Conservation (phyloP, 2,888 invertebrate species). For the Imbricaverruca yamaguchii region DNA sequence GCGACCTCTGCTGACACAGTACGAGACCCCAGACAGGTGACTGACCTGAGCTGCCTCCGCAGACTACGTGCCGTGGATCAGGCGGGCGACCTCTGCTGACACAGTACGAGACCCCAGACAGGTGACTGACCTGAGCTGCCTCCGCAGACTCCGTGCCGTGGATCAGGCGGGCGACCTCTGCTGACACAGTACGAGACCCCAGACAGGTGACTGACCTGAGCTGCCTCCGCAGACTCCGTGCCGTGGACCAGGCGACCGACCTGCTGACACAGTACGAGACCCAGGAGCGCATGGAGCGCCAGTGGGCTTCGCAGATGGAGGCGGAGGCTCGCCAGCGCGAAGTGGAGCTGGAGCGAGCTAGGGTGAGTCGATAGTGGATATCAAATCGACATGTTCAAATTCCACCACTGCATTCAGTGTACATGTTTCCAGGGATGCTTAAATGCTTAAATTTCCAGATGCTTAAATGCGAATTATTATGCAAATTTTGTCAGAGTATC, state of each 20-base stretch:
- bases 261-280: constrained; percentile 18
- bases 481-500: too few species aligned
- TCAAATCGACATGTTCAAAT: too few species aligned
- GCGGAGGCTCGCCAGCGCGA: not conserved
- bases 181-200: constrained; percentile 10
- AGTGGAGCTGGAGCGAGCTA: not conserved
- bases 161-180: constrained; percentile 20
- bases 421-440: too few species aligned
- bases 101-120: constrained; percentile 15
- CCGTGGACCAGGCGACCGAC: constrained; percentile 19
- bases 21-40: constrained; percentile 15
- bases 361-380: not conserved
- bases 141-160: not conserved
- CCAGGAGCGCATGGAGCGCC: constrained; percentile 14
- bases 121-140: too few species aligned
- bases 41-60: not conserved
- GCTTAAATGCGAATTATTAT: too few species aligned
- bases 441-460: too few species aligned
- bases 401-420: too few species aligned
- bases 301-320: constrained; percentile 15
- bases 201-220: not conserved
- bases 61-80: constrained; percentile 12
- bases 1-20: constrained; percentile 9
- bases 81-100: constrained; percentile 14
- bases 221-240: not conserved